Base-by-base conservation (phyloP, 2,797 vertebrate genomes). In the Sebastes matsubarae region DNA sequence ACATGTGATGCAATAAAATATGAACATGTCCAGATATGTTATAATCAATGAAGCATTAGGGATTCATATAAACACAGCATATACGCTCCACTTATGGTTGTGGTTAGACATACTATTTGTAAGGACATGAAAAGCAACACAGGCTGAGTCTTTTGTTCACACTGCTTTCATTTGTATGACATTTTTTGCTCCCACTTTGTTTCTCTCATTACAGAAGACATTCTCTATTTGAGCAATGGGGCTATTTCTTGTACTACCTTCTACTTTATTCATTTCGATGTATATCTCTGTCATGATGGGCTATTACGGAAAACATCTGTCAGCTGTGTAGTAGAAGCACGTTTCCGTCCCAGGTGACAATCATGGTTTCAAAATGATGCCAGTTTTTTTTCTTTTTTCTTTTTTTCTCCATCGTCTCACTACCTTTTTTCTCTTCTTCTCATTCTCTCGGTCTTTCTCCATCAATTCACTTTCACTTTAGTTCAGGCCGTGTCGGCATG, bases 301-400 rank as follows among this genome's bases (percentile, higher is more conserved):
- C 85, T 84, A 87, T 93, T 92, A 90, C 73, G 57, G 72, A 75
- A 83, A 89, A 85, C 89, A 92, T 88, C 84, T 93, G 90, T 90
- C 89, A 87, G 80, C 61, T 79, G 60, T 58, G 72, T 36, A 52
- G 69, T 24, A 46, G 25, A 25, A 91, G 72, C 76, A 72, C 11
- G 34, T 27, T 50, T 77, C 29, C 10, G 13, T 81, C 79, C 67
- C 76, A 67, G 74, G 64, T 65, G 14, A 77, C 61, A 74, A 82
- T 86, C 52, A 46, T 52, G 36, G 25, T 82, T 80, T 68, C 68
- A 50, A 80, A 80, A 78, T 77, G 34, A 63, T 59, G 65, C 72
- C 11, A 63, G 54, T 27, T 71, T 83, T 71, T 68, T 42, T 50
- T 81, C 50, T 68, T 54, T 58, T 14, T 60, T 20, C 13, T 14